Evolutionary conservation across 1,140 invertebrate genomes (phyloP).

Genomic region (Cyclargus thomasi): DNA sequence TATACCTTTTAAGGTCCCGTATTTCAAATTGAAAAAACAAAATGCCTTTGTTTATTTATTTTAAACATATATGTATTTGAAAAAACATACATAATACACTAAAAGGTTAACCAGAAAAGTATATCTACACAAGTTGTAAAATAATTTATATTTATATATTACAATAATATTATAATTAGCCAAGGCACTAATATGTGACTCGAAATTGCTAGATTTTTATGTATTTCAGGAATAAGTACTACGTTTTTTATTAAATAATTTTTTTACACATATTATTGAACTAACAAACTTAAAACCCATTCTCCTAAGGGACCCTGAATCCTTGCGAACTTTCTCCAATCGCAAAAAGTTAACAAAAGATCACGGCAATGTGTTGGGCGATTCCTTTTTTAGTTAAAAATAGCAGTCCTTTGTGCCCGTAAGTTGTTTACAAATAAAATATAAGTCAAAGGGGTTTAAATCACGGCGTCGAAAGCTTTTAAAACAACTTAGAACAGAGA

Average conservation of each 20-base stretch:
- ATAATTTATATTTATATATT: too few relatives aligned
- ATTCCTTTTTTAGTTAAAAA: conserved; percentile 58
- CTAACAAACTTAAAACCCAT: background rate
- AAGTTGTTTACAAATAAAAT: conserved; percentile 70
- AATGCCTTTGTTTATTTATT: too few relatives aligned
- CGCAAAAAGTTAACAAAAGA: conserved; percentile 45
- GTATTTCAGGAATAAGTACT: too few relatives aligned
- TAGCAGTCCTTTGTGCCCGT: conserved; percentile 62
- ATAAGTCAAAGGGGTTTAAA: conserved; percentile 73
- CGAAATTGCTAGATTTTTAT: too few relatives aligned
- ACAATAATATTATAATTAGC: too few relatives aligned
- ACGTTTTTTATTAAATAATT: too few relatives aligned
- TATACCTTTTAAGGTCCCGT: background rate
- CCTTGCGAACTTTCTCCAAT: conserved; percentile 49
- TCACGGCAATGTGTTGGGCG: conserved; percentile 67
- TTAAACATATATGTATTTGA: too few relatives aligned
- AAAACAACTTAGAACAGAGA: conserved; percentile 68
- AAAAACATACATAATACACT: too few relatives aligned
- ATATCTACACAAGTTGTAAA: too few relatives aligned
- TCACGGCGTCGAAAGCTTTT: conserved; percentile 70
- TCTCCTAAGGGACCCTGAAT: background rate
- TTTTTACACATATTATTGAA: too few relatives aligned
- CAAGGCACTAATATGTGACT: too few relatives aligned
- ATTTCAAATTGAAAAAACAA: background rate
- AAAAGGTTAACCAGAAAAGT: too few relatives aligned